Evolutionary conservation across 2,797 vertebrate genomes (phyloP), one percentile per base, ranked within the genome.

Genomic region (Tiaroga cobitis): DNA sequence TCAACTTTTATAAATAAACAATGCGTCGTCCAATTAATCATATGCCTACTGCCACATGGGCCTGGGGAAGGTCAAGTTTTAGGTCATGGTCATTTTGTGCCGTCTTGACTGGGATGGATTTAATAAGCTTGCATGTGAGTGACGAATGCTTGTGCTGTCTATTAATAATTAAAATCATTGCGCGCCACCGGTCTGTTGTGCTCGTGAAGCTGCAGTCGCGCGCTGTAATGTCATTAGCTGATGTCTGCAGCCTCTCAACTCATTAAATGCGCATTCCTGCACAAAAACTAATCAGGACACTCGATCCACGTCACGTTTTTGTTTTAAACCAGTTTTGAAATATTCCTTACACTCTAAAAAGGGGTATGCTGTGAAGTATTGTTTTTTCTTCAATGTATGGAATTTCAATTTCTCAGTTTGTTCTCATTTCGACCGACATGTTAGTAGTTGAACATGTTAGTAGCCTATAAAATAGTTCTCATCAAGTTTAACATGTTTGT

Each of bases 31-130:
- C 43, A 56, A 67, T 72, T 26, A n/a, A 77, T 92, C 29, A 83
- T 86, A 43, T 85, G 11, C 81, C 29, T 29, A n/a, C 13, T 78
- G 87, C 81, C 67, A 88, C 87, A 90, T 85, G 77, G 37, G 85
- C 78, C 82, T 88, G 89, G 93, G 46, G 93, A 94, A 95, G 94
- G 94, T 94, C 94, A 94, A 88, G 94, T 91, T 92, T 34, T 72
- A 41, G 51, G 79, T 67, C 39, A 65, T 74, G n/a, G 32, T 65
- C 65, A 65, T 54, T 59, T 10, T 67, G 75, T 67, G 68, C 5
- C 29, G 4, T 16, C 5, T 21, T 72, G 63, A 77, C 63, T 51
- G 39, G 51, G 51, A 21, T 61, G 81, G 51, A 11, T 74, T 46
- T 37, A 49, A n/a, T 74, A 59, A 54, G 63, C n/a, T 21, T 32